Base-by-base conservation (phyloP, 2,797 vertebrate genomes). In the Eremophila alpestris region DNA sequence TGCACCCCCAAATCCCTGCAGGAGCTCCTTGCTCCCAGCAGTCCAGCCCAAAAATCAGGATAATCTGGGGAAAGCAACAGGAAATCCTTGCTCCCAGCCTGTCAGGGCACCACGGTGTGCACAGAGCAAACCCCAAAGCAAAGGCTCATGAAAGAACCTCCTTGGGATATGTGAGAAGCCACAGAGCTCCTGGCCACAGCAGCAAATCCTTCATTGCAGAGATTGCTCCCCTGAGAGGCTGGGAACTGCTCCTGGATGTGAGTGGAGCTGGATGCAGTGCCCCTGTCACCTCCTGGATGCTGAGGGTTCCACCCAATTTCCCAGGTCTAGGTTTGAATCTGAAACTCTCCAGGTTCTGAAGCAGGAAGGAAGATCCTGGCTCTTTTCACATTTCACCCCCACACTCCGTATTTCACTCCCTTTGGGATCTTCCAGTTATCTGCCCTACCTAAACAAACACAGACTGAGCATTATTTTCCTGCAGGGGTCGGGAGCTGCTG, bases 391-490 rank as follows among this genome's bases (percentile, higher is more conserved):
- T 58, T 74, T 64, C 40, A 27, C 38, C n/a, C 34, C 38, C 34
- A 24, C 62, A 32, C 24, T 78, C 62, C 2, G 0, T 10, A 36
- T 74, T 86, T 83, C 38, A 6, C 34, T 84, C 41, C 41, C 85
- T 75, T 68, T 41, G 54, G 81, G 52, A 78, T 56, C 83, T 59
- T 82, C 62, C 19, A 24, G 77, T 69, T 52, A 22, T 29, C 67
- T 90, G 49, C 70, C 22, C 68, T 49, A 27, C 71, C 92, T 92
- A 85, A 93, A 87, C 78, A 89, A 95, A 93, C 90, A 74, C 0
- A 94, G 92, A 52, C 67, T 56, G 48, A 91, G 62, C 64, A 36
- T 71, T 83, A 59, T 93, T 92, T 87, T 93, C 71, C 94, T 93
- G 81, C 5, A 87, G 83, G 88, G 90, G 55, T 83, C 60, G 36